Evolutionary conservation across 2,113 vertebrate species (phyloP), one percentile per base, ranked within the genome.

Genomic region (Pampusana beccarii): DNA sequence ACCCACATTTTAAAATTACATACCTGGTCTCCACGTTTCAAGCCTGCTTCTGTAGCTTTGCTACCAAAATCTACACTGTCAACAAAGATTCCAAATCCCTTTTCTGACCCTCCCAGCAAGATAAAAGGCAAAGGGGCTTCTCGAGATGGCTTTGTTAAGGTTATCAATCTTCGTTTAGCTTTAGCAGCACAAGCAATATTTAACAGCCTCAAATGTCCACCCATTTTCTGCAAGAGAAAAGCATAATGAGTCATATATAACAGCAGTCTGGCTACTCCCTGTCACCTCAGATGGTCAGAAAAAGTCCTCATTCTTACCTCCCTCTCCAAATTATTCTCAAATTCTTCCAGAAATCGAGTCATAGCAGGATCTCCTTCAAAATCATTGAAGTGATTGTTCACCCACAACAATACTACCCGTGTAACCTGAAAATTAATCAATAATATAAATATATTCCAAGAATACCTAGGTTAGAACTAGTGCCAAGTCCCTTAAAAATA

Each of bases 341-440:
- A 99, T 98, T 99, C 99, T 95, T 99, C 99, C 80, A 99, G 98
- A 98, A 99, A 99, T 90, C 96, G 98, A 93, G 99, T 99, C 99
- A 99, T 99, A 69, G 99, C 99, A 58, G 98, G 96, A 97, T 99
- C 99, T 79, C 99, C 99, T 98, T 99, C 99, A 97, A 99, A 99
- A 98, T 99, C 99, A 94, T 99, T 99, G 98, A 99, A 99, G 98
- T 99, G 99, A 99, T 99, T 99, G 98, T 99, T 99, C 95, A 99
- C 99, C 99, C 99, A 99, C 96, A 99, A 98, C 98, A 99, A 98
- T 97, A 99, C 99, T 98, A 99, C 99, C 98, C 99, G 99, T 98
- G 99, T 99, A 97, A 99, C 99, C 99, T 99, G 97, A 58, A 97
- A 96, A 92, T 64, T 51, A 93, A 95, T 82, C n/a, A 58, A 57